Percentiles rank a stretch among this genome's conserved stretches.
Evolutionary conservation across 2,113 vertebrate species (phyloP).

Genomic region (Rhombomys opimus): DNA sequence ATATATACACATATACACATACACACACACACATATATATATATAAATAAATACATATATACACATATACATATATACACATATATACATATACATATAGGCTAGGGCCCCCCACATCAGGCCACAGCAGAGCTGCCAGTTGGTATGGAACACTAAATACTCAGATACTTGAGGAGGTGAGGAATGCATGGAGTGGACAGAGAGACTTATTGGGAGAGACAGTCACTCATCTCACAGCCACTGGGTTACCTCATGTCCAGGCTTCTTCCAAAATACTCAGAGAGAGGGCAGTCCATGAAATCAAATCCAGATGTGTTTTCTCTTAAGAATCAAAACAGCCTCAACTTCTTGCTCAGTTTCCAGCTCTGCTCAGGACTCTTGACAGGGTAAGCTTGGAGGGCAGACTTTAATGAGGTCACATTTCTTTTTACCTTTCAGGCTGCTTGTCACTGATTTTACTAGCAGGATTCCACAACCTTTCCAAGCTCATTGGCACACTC

Average conservation of each 20-base stretch:
- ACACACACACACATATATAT: no score
- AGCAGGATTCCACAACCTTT: constrained; percentile 38
- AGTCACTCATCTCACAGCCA: neutral
- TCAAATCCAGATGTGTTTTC: constrained; percentile 59
- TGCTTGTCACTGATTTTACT: constrained; percentile 6
- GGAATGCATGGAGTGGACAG: neutral
- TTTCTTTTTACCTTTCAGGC: constrained; percentile 11
- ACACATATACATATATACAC: no score
- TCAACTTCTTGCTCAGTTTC: neutral
- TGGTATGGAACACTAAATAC: no score
- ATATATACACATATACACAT: no score
- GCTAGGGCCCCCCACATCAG: neutral
- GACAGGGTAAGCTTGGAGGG: neutral
- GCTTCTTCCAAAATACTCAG: constrained; percentile 37
- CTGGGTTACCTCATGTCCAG: neutral
- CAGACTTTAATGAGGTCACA: neutral
- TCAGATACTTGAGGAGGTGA: neutral
- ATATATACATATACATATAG: no score
- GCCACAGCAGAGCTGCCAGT: neutral
- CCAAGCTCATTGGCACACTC: neutral
- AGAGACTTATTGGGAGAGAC: neutral
- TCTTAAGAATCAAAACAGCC: constrained; percentile 54
- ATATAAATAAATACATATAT: no score
- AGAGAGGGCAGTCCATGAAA: constrained; percentile 33
- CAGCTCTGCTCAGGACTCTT: constrained; percentile 42